Conservation (phyloP, 2,888 invertebrate genomes). For the Beris morrisii region DNA sequence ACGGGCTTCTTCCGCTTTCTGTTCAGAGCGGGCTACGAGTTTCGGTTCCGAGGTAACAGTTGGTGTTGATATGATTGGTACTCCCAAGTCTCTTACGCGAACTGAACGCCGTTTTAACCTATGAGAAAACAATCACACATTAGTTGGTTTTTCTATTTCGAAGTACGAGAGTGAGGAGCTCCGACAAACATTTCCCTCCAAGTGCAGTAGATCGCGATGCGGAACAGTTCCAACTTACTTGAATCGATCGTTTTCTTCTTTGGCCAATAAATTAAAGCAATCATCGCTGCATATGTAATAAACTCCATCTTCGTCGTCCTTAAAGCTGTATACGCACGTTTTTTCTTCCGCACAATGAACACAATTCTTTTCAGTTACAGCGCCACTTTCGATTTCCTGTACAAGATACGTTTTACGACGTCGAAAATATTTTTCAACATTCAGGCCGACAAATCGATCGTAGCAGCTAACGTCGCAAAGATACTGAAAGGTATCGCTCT, state of each 20-base stretch:
- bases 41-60: conserved; percentile 50
- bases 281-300: conserved; percentile 61
- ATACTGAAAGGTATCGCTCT: conserved; percentile 59
- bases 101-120: conserved; percentile 49
- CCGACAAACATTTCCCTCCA: not conserved
- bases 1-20: conserved; percentile 62
- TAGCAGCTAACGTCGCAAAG: conserved; percentile 60
- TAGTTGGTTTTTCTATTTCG: conserved; percentile 38
- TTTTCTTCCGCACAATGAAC: conserved; percentile 59
- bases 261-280: conserved; percentile 61
- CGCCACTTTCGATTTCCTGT: conserved; percentile 49
- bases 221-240: conserved; percentile 43
- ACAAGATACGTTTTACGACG: conserved; percentile 60
- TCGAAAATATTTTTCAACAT: conserved; percentile 61
- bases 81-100: conserved; percentile 53
- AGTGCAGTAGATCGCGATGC: not conserved
- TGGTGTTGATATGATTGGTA: conserved; percentile 35
- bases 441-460: conserved; percentile 60
- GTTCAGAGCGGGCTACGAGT: conserved; percentile 63
- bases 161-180: not conserved
- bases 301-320: conserved; percentile 58
- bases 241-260: conserved; percentile 56
- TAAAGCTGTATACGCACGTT: conserved; percentile 57
- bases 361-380: conserved; percentile 51
- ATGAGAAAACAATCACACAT: not conserved